Evolutionary conservation across 2,888 invertebrate genomes (phyloP), one percentile per base, ranked within the genome.

Genomic region (Synanthedon andrenaeformis): DNA sequence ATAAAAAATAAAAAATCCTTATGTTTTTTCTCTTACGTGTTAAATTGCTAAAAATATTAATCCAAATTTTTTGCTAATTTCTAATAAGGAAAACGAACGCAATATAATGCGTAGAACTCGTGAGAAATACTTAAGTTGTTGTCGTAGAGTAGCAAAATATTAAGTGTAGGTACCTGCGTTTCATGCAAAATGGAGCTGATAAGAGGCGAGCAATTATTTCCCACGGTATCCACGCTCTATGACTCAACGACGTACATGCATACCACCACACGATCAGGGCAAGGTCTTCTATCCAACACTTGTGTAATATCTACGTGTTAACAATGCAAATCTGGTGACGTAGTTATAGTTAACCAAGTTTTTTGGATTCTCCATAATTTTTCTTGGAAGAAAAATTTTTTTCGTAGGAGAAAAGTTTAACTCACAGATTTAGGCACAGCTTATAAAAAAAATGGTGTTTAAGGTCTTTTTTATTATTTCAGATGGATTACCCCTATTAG

Each of bases 271-370:
- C 60, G 61, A 62, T 63, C 70, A 67, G 72, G 66, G 72, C 79
- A 81, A 82, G 82, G 82, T 65, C 65, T 69, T 35, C 5, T 17
- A 62, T 61, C 59, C 59, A 61, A 60, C 67, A 70, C 68, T 79
- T 76, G 67, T 63, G 58, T 59, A 64, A 64, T 61, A 58, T 60
- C 54, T 78, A 85, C 85, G 83, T 84, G 85, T 68, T 79, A 83
- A 84, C 77, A 73, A 72, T 61, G 64, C 56, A 59, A 45, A 45
- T 14, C 10, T 35, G 10, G 10, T 35, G 35, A 35, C 35, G 35
- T 35, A 35, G 35, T 35, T 35, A 35, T 35, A 35, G 35, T 35
- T 35, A 35, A 23, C 8, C 10, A 8, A 3, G 2, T 1, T 35
- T 35, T 35, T 35, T 35, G 8, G 35, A 35, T 35, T 3, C 35